A percentile compares a stretch with the other conserved stretches of the same genome.
phyloP scores from a whole-genome alignment of 2,888 invertebrate species.

The Bembecia ichneumoniformis region DNA sequence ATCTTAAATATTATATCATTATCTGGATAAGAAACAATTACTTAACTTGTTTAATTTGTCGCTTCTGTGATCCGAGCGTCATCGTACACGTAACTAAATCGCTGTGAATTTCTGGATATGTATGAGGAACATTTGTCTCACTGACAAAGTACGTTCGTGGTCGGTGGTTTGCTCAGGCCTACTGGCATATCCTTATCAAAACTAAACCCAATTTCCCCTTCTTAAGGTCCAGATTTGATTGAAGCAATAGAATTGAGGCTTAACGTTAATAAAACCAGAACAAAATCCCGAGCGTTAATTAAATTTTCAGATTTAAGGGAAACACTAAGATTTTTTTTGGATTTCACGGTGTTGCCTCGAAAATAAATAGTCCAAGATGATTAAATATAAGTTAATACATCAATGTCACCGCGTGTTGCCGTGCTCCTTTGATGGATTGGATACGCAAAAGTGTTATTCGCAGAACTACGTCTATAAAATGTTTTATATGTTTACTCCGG shows the following conservation, averaged over 20 bases:
- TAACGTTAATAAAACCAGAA: slow-evolving; percentile 39
- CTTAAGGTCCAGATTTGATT: not conserved
- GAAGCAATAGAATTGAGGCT: slow-evolving; percentile 2
- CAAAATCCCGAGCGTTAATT: slow-evolving; percentile 37
- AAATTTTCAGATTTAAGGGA: slow-evolving; percentile 32
- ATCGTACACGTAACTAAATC: not conserved
- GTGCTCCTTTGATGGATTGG: slow-evolving; percentile 24
- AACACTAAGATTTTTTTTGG: not conserved
- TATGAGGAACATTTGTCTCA: slow-evolving; percentile 43
- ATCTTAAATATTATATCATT: too few species aligned
- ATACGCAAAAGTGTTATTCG: slow-evolving; percentile 7
- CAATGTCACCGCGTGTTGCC: slow-evolving; percentile 24
- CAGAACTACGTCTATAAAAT: slow-evolving; percentile 1
- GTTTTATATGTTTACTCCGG: too few species aligned
- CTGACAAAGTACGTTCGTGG: slow-evolving; percentile 40
- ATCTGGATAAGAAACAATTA: not conserved
- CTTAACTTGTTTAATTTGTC: not conserved
- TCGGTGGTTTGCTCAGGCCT: slow-evolving; percentile 29
- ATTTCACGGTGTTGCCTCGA: slow-evolving; percentile 15
- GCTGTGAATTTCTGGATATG: slow-evolving; percentile 28
- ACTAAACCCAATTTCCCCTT: not conserved
- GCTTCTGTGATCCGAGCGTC: not conserved
- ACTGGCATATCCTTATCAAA: not conserved
- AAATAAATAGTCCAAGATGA: slow-evolving; percentile 17
- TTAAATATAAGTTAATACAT: slow-evolving; percentile 28